Percentiles rank a stretch among this genome's conserved stretches.
These are phyloP conservation scores for Cataglyphis livida DNA, from an alignment of 2,888 invertebrate genomes.

Conservation along the genomic window DNA sequence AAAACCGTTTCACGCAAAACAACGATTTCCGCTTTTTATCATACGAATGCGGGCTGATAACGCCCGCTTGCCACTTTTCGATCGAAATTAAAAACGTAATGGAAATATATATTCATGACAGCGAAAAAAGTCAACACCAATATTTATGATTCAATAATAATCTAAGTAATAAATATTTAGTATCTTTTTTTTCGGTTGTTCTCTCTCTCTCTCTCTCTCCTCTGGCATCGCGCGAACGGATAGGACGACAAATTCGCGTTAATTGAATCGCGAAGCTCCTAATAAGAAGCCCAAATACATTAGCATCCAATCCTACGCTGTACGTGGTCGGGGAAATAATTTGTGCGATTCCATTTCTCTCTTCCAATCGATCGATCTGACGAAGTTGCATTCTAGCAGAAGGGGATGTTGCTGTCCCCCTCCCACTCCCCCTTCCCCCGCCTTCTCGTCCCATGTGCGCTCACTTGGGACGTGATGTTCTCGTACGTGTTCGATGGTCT, in stretches of 20 bases:
- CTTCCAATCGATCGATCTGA: constrained; percentile 20
- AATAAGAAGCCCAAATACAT: constrained; percentile 71
- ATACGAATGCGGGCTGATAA: no score
- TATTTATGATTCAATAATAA: not conserved
- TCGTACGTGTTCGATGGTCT: not conserved
- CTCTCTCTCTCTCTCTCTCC: not conserved
- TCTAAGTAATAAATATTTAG: not conserved
- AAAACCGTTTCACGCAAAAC: not conserved
- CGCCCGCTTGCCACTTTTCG: not conserved
- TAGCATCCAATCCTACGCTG: constrained; percentile 67
- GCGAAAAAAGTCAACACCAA: not conserved
- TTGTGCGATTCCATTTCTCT: constrained; percentile 58
- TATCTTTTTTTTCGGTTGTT: not conserved
- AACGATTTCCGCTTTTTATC: not conserved
- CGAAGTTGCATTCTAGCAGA: not conserved
- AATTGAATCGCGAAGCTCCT: constrained; percentile 68
- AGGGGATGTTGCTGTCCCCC: not conserved
- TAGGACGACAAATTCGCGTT: constrained; percentile 58
- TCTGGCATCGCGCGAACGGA: constrained; percentile 1
- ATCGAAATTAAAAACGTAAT: not conserved
- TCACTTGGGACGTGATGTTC: not conserved
- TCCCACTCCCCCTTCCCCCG: no score
- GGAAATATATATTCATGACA: not conserved
- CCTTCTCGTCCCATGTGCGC: not conserved
- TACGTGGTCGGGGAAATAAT: constrained; percentile 54